A percentile compares a stretch with the other conserved stretches of the same genome.
Conservation (phyloP, 2,113 vertebrate species). For the human region GRCh38 chr16:54878501-54879000, state of each 20-base stretch:
- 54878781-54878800: background rate
- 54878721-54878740: background rate
- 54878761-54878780: background rate
- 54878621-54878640: background rate
- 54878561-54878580: background rate
- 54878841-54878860: background rate
- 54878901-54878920: background rate
- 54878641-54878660: background rate
- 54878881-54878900: background rate
- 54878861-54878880: background rate
- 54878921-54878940: background rate
- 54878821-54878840: background rate
- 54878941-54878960: background rate
- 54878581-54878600: no score
- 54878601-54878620: background rate
- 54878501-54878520: background rate
- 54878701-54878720: background rate
- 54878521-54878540: background rate
- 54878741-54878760: background rate
- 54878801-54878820: background rate
- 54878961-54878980: background rate
- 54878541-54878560: background rate
- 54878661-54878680: background rate
- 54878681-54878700: background rate
- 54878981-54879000: background rate